A percentile compares a stretch with the other conserved stretches of the same genome.
phyloP scores from a whole-genome alignment of 2,888 invertebrate genomes.

The Sipha maydis region DNA sequence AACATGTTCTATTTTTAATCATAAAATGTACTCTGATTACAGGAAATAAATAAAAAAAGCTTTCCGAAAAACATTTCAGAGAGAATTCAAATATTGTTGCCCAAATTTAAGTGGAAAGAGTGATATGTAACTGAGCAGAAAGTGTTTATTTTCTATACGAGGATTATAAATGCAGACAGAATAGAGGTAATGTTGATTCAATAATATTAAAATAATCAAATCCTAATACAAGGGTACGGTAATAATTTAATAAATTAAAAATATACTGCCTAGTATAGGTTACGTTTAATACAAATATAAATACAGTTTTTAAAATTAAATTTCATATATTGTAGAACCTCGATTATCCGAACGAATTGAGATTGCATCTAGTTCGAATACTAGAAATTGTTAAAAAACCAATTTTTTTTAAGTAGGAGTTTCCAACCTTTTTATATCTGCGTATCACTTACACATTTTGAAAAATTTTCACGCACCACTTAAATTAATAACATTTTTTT shows the following conservation, averaged over 20 bases:
- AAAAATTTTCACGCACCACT: too few relatives aligned
- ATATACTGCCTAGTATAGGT: conserved; percentile 53
- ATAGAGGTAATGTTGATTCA: background rate
- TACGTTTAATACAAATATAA: conserved; percentile 8
- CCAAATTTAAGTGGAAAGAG: background rate
- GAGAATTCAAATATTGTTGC: background rate
- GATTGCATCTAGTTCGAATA: too few relatives aligned
- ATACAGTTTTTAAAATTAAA: background rate
- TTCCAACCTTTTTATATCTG: too few relatives aligned
- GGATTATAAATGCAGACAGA: background rate
- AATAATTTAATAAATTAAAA: conserved; percentile 46
- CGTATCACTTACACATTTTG: too few relatives aligned
- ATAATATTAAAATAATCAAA: background rate
- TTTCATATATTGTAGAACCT: too few relatives aligned
- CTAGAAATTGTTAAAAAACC: too few relatives aligned
- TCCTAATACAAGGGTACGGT: background rate
- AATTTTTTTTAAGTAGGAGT: too few relatives aligned
- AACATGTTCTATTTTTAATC: too few relatives aligned
- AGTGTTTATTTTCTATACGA: background rate
- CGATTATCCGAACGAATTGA: too few relatives aligned
- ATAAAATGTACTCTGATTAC: too few relatives aligned
- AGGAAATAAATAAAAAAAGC: too few relatives aligned
- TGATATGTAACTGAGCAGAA: background rate
- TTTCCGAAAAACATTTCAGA: background rate
- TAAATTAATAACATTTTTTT: too few relatives aligned